Conservation (phyloP, 2,888 invertebrate species). For the Suillia variegata region DNA sequence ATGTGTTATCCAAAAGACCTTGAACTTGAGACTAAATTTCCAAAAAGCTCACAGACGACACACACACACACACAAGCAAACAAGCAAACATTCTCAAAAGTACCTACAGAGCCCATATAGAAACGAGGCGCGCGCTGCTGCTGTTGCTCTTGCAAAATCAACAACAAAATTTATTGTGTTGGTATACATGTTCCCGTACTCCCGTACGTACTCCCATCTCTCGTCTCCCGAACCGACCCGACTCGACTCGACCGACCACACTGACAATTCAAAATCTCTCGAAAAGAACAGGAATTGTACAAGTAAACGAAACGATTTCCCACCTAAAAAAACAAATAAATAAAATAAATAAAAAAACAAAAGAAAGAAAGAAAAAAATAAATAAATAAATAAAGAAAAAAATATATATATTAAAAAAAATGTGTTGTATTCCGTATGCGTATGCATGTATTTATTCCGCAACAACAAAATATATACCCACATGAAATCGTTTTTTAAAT, state of each 20-base stretch:
- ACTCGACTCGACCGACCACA: too few species aligned
- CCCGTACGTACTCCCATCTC: too few species aligned
- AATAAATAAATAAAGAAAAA: too few species aligned
- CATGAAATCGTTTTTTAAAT: conserved; percentile 8
- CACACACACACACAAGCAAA: conserved; percentile 31
- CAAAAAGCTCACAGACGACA: conserved; percentile 59
- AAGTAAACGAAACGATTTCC: conserved; percentile 10
- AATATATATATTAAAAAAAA: neutral
- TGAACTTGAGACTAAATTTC: conserved; percentile 63
- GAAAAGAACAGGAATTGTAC: conserved; percentile 10
- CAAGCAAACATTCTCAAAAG: too few species aligned
- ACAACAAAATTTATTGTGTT: conserved; percentile 11
- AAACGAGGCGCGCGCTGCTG: conserved; percentile 18
- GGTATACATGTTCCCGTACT: conserved; percentile 20
- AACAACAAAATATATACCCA: neutral
- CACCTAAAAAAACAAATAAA: neutral
- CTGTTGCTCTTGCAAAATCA: conserved; percentile 12
- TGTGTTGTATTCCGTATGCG: neutral
- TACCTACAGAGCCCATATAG: conserved; percentile 22
- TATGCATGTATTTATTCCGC: neutral
- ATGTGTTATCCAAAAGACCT: conserved; percentile 61
- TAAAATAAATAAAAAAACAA: neutral
- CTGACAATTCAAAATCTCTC: neutral
- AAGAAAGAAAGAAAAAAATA: too few species aligned
- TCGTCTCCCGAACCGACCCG: too few species aligned